These are phyloP conservation scores for Phymorhynchus buccinoides DNA, from an alignment of 1,140 invertebrate species.

Conservation along the genomic window DNA sequence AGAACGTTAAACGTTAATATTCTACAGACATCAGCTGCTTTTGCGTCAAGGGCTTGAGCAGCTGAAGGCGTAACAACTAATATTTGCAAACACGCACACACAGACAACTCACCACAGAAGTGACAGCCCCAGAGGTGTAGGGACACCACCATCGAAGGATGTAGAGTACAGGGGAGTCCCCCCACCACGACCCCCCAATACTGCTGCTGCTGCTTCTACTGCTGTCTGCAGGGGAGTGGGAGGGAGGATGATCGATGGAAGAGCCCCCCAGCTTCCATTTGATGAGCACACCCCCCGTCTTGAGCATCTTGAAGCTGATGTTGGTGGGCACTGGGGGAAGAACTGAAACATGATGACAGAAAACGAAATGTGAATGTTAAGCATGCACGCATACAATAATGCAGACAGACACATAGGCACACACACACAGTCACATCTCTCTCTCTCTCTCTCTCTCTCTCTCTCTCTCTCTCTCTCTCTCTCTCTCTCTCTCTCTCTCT, in stretches of 20 bases:
- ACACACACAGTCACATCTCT: too few relatives aligned
- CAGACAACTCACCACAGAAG: constrained; percentile 1
- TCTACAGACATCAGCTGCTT: too few relatives aligned
- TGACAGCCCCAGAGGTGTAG: constrained; percentile 19
- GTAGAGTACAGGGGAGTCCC: constrained; percentile 35
- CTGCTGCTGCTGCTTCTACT: background rate
- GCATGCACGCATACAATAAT: too few relatives aligned
- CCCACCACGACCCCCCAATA: background rate
- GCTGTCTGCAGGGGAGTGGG: background rate
- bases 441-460: too few relatives aligned
- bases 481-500: too few relatives aligned
- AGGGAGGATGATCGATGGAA: too few relatives aligned
- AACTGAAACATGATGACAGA: background rate
- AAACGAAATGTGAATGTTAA: background rate
- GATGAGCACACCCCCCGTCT: constrained; percentile 25
- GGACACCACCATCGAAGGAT: constrained; percentile 47
- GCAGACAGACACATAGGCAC: too few relatives aligned
- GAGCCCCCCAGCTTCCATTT: constrained; percentile 1
- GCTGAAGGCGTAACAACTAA: too few relatives aligned
- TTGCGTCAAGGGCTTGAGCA: too few relatives aligned
- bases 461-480: too few relatives aligned
- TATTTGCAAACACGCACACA: background rate
- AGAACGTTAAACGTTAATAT: too few relatives aligned
- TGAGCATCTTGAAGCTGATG: constrained; percentile 17
- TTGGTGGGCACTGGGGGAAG: constrained; percentile 25